Evolutionary conservation across 1,140 invertebrate species (phyloP).

Genomic region (Drosophila pectinifera): DNA sequence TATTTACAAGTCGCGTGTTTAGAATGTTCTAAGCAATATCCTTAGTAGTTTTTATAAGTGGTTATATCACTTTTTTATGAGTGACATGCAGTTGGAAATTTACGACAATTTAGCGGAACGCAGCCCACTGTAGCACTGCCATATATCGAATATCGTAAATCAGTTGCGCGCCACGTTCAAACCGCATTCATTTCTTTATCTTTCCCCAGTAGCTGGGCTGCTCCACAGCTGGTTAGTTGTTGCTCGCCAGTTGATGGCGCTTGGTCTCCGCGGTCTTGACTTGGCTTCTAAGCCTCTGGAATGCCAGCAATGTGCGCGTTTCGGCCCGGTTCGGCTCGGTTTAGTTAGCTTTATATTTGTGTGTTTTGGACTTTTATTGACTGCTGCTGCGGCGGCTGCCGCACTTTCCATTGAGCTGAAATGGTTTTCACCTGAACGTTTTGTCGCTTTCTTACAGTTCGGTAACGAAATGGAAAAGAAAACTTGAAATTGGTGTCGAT

Average conservation of each 20-base stretch:
- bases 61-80: background rate
- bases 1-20: too few relatives aligned
- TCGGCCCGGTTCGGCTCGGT: conserved; percentile 23
- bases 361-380: conserved; percentile 56
- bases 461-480: conserved; percentile 63
- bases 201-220: conserved; percentile 13
- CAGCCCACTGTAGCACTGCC: conserved; percentile 26
- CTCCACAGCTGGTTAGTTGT: conserved; percentile 31
- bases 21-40: too few relatives aligned
- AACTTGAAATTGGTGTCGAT: conserved; percentile 76
- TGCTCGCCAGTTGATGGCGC: conserved; percentile 34
- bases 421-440: conserved; percentile 69
- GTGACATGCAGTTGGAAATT: background rate
- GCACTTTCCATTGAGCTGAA: conserved; percentile 72
- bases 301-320: conserved; percentile 52
- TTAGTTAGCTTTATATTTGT: conserved; percentile 23
- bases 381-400: conserved; percentile 39
- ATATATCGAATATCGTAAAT: conserved; percentile 74
- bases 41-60: background rate
- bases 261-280: conserved; percentile 30
- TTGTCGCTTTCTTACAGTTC: conserved; percentile 74
- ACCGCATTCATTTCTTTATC: conserved; percentile 35
- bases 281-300: conserved; percentile 51
- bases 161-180: conserved; percentile 67
- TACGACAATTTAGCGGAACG: background rate